Conservation (phyloP, 2,113 vertebrate genomes). For the Himantopus leucocephalus region DNA sequence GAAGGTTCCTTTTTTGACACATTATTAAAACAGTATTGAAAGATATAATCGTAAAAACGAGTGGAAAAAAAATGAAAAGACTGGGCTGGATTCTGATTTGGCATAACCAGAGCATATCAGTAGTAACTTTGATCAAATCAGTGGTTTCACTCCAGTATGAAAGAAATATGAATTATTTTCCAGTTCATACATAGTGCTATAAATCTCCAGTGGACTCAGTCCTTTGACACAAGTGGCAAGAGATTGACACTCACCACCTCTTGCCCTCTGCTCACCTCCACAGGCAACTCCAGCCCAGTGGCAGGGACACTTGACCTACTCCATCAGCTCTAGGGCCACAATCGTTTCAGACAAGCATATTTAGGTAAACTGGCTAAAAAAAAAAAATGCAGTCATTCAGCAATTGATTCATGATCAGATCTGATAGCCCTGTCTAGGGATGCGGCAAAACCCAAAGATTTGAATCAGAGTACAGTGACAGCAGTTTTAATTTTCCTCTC, state of each 20-base stretch:
- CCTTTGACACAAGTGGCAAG: background rate
- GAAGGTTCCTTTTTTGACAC: background rate
- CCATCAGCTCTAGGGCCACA: background rate
- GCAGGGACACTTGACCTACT: background rate
- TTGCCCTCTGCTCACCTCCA: background rate
- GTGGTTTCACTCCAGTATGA: background rate
- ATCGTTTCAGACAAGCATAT: background rate
- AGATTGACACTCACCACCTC: background rate
- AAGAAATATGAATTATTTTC: background rate
- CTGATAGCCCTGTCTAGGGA: background rate
- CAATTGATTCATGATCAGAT: background rate
- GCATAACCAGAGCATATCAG: background rate
- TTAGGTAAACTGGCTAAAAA: background rate
- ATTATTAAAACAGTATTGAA: background rate
- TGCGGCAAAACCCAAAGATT: rapidly evolving
- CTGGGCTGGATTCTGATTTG: background rate
- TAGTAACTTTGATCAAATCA: background rate
- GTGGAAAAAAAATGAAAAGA: background rate
- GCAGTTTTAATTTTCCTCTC: background rate
- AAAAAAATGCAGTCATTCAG: no score
- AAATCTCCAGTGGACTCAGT: background rate
- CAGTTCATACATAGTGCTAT: background rate
- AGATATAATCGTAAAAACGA: background rate
- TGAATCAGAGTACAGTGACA: background rate
- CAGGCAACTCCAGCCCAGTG: background rate